phyloP scores from a whole-genome alignment of 2,888 invertebrate genomes.

The Quadriops clusia region DNA sequence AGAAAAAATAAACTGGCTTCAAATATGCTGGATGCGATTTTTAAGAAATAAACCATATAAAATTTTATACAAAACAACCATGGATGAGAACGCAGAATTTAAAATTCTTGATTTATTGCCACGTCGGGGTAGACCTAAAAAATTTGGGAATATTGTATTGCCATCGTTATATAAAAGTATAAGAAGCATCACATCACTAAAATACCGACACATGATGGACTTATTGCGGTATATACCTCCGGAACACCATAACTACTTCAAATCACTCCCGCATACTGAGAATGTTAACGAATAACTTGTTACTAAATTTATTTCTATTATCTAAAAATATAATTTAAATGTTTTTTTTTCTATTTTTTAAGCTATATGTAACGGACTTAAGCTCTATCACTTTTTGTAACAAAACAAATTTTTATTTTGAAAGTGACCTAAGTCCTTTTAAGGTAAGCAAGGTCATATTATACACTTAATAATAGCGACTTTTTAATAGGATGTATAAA shows the following conservation, averaged over 20 bases:
- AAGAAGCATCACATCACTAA: slow-evolving; percentile 4
- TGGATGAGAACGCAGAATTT: slow-evolving; percentile 2
- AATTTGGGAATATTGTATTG: slow-evolving; percentile 2
- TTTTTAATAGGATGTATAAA: no score
- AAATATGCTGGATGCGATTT: slow-evolving; percentile 5
- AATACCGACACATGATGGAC: slow-evolving; percentile 3
- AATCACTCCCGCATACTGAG: slow-evolving; percentile 1
- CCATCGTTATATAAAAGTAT: slow-evolving; percentile 1
- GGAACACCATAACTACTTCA: slow-evolving; percentile 6
- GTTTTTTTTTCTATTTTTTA: no score
- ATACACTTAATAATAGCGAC: no score
- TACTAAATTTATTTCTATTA: no score
- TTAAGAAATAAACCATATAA: slow-evolving; percentile 1
- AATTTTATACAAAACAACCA: slow-evolving; percentile 4
- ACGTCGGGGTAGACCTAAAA: slow-evolving; percentile 8
- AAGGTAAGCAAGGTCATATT: no score
- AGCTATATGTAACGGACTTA: no score
- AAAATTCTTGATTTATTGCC: slow-evolving; percentile 4
- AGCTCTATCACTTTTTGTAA: no score
- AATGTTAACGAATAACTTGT: slow-evolving; percentile 4
- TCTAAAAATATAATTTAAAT: no score
- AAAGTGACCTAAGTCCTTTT: no score
- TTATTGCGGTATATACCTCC: slow-evolving; percentile 3
- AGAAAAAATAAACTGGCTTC: slow-evolving; percentile 1
- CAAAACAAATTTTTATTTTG: no score